Percentiles rank a stretch among this genome's conserved stretches.
Conservation (phyloP, 2,888 invertebrate genomes). For the Apocheima hispidaria region DNA sequence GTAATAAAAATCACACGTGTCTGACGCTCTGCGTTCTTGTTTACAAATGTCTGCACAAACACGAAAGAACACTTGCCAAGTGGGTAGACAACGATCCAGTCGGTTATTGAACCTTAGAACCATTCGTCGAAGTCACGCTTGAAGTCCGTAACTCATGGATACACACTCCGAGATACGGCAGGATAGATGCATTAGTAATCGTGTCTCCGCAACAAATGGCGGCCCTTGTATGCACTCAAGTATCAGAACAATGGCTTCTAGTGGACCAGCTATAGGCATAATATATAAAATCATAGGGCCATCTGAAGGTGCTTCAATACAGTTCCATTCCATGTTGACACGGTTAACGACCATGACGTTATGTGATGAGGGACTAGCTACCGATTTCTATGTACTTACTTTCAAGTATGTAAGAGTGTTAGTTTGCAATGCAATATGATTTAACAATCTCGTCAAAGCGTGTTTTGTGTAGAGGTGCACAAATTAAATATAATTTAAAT, state of each 20-base stretch:
- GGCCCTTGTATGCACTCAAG: slow-evolving; percentile 7
- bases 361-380: slow-evolving; percentile 6
- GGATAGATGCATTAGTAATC: slow-evolving; percentile 26
- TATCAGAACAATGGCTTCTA: neutral
- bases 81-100: slow-evolving; percentile 1
- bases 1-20: slow-evolving; percentile 12
- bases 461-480: too few species aligned
- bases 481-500: too few species aligned
- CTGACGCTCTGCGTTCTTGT: slow-evolving; percentile 1
- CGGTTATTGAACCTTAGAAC: slow-evolving; percentile 22
- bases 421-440: neutral
- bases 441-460: too few species aligned
- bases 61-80: slow-evolving; percentile 1
- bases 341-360: slow-evolving; percentile 4
- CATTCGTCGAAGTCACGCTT: slow-evolving; percentile 25
- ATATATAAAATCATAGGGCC: slow-evolving; percentile 5
- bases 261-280: slow-evolving; percentile 13
- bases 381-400: too few species aligned
- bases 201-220: slow-evolving; percentile 15
- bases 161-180: neutral
- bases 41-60: slow-evolving; percentile 26
- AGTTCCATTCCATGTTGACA: slow-evolving; percentile 1
- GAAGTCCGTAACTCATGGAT: slow-evolving; percentile 25
- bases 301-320: too few species aligned
- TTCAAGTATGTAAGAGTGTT: neutral